These are phyloP conservation scores for Allacma fusca DNA, from an alignment of 2,888 invertebrate genomes.

Conservation along the genomic window DNA sequence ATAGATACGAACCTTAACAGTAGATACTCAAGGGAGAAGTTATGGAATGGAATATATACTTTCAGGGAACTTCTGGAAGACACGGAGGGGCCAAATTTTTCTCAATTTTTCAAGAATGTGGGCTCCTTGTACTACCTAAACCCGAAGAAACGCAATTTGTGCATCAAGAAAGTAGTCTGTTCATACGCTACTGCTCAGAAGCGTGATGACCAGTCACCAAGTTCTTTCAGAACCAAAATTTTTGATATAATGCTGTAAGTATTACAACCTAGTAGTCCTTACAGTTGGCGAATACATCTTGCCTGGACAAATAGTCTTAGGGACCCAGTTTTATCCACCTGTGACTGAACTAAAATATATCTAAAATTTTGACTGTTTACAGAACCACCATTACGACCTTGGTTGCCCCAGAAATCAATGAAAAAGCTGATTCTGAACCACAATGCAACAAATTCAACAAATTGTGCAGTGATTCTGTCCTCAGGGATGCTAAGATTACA, in stretches of 20 bases:
- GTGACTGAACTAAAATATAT: too few relatives aligned
- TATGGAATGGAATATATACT: too few relatives aligned
- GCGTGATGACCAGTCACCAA: slow-evolving; percentile 47
- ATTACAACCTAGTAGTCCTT: not conserved
- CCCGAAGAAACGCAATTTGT: slow-evolving; percentile 58
- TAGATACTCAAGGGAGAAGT: too few relatives aligned
- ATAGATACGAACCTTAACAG: too few relatives aligned
- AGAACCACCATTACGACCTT: slow-evolving; percentile 57
- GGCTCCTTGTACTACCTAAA: slow-evolving; percentile 59
- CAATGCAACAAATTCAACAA: slow-evolving; percentile 56
- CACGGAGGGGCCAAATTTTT: slow-evolving; percentile 53
- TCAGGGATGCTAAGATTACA: slow-evolving; percentile 57
- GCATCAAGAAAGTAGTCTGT: slow-evolving; percentile 60
- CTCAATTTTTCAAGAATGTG: slow-evolving; percentile 58
- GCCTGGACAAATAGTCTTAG: too few relatives aligned
- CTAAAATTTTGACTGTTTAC: not conserved
- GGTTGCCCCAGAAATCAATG: slow-evolving; percentile 58
- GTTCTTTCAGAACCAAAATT: slow-evolving; percentile 50
- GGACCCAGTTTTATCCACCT: too few relatives aligned
- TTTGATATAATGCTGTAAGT: slow-evolving; percentile 61
- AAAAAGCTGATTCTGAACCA: slow-evolving; percentile 42
- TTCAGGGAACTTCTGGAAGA: slow-evolving; percentile 38
- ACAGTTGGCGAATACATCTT: too few relatives aligned
- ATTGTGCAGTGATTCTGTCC: slow-evolving; percentile 56
- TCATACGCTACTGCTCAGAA: slow-evolving; percentile 52